A percentile compares a stretch with the other conserved stretches of the same genome.
These are phyloP conservation scores for Ethmia dodecea DNA, from an alignment of 2,888 invertebrate species.

Conservation along the genomic window DNA sequence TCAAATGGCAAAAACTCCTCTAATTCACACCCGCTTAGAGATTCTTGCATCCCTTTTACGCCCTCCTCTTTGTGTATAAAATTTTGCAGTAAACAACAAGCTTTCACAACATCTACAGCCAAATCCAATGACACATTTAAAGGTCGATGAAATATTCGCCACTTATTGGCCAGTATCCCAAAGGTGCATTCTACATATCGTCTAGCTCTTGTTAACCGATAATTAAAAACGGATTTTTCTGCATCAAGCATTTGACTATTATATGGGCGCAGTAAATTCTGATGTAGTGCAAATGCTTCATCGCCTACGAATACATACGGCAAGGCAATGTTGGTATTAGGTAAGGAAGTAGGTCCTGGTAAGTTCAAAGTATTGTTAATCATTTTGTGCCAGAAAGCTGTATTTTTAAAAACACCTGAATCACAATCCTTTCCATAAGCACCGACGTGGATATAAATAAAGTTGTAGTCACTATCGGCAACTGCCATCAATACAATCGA, in stretches of 20 bases:
- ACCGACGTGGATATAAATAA: slow-evolving; percentile 21
- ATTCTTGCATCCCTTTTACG: no score
- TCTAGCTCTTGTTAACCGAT: slow-evolving; percentile 15
- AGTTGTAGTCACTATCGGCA: slow-evolving; percentile 24
- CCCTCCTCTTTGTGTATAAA: no score
- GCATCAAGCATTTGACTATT: slow-evolving; percentile 18
- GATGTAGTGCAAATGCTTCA: slow-evolving; percentile 22
- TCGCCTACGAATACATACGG: slow-evolving; percentile 21
- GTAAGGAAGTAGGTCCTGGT: no score
- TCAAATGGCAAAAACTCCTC: no score
- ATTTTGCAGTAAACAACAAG: slow-evolving; percentile 22
- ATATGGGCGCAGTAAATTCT: slow-evolving; percentile 17
- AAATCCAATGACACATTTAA: slow-evolving; percentile 18
- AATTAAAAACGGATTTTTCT: slow-evolving; percentile 13
- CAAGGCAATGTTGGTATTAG: slow-evolving; percentile 12
- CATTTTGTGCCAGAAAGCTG: no score
- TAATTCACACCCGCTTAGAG: no score
- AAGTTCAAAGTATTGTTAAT: no score
- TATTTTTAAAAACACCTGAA: slow-evolving; percentile 16
- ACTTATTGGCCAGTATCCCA: slow-evolving; percentile 21
- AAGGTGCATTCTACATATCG: slow-evolving; percentile 19
- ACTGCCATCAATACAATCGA: slow-evolving; percentile 25
- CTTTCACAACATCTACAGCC: slow-evolving; percentile 21
- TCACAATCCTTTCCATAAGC: slow-evolving; percentile 17
- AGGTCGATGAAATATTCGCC: slow-evolving; percentile 21